Evolutionary conservation across 92 coral and sea anemone species (phyloP), one percentile per base, ranked within the genome.

Genomic region (Paragorgia papillata): DNA sequence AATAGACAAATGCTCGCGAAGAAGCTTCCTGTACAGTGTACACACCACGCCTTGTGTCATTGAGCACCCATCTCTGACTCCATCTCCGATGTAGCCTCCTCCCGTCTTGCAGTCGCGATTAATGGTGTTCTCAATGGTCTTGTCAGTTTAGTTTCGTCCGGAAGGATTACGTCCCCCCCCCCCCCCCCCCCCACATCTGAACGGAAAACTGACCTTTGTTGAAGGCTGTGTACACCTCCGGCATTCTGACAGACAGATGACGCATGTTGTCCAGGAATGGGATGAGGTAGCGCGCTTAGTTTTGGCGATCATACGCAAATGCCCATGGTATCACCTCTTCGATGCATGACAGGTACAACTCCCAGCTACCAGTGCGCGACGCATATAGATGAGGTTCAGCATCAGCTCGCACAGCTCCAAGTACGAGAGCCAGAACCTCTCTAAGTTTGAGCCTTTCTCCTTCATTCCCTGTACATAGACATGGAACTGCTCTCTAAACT

Each of bases 21-120:
- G 50, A 49, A 84, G 44, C 43, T 69, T 57, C 62, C 66, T 86
- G 57, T 73, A 80, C 39, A 30, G n/a, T n/a, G n/a, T 37, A 80
- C 39, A 30, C 44, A 62, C 73, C 73, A 28, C 89, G 83, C 66
- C 89, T 80, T 32, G 89, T 25, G 75, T 82, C 76, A 69, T 76
- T 85, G 19, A 83, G 82, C 25, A 86, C 86, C 90, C 88, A 89
- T 67, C 88, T 76, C 68, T 86, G 88, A 27, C 87, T 83, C 90
- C 85, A 55, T 85, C 85, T 21, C 88, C 75, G 39, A 82, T 74
- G 64, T 89, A 85, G 32, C 89, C 89, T 31, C 92, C 85, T 74
- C 83, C 71, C 8, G 85, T 85, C 80, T 85, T 89, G 83, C 86
- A 85, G 80, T 89, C 88, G 20, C 88, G 58, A 58, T 79, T 85